Evolutionary conservation across 2,113 vertebrate species (phyloP).

Genomic region (Turnix velox): DNA sequence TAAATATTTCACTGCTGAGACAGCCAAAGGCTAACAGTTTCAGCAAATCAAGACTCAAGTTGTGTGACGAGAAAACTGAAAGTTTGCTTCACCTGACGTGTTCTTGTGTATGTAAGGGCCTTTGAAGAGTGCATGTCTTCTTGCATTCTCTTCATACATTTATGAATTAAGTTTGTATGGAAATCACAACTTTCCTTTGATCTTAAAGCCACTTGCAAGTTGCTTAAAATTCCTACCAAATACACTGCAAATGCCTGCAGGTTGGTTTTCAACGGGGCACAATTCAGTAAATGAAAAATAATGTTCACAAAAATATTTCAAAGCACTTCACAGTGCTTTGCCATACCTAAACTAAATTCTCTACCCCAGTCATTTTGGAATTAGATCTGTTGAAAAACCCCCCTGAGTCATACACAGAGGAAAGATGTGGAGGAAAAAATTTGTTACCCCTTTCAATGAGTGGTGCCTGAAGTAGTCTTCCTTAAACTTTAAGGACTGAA

Average conservation of each 20-base stretch:
- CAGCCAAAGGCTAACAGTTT: neutral
- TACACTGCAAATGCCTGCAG: neutral
- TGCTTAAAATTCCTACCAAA: neutral
- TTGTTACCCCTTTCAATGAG: neutral
- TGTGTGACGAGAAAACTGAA: neutral
- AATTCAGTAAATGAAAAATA: neutral
- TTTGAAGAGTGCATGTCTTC: neutral
- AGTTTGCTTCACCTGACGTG: neutral
- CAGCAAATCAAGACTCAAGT: neutral
- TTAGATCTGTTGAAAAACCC: neutral
- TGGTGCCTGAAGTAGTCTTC: neutral
- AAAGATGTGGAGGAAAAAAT: neutral
- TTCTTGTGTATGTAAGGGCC: neutral
- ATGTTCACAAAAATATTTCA: neutral
- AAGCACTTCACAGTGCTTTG: neutral
- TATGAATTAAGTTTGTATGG: neutral
- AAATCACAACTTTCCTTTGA: neutral
- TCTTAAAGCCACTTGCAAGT: neutral
- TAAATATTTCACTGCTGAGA: neutral
- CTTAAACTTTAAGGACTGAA: neutral
- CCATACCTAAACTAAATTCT: neutral
- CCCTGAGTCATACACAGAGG: neutral
- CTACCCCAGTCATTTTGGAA: neutral
- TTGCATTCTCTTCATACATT: neutral
- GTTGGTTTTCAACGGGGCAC: neutral